Evolutionary conservation across 2,888 invertebrate species (phyloP).

Genomic region (Spicauda simplicius): DNA sequence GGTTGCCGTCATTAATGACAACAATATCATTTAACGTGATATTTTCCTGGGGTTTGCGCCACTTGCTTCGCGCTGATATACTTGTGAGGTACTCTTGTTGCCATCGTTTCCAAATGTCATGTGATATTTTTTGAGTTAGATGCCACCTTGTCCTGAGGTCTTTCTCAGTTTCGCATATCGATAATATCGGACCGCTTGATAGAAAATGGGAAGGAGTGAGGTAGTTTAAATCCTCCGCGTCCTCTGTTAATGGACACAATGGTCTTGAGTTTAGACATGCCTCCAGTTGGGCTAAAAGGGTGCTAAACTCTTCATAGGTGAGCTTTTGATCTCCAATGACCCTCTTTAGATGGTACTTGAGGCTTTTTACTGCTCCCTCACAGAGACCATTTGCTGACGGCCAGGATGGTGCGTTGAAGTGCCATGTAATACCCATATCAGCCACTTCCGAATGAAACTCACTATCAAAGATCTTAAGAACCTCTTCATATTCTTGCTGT

Average conservation of each 20-base stretch:
- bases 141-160: slow-evolving; percentile 34
- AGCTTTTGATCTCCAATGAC: neutral
- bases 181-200: slow-evolving; percentile 13
- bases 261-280: slow-evolving; percentile 11
- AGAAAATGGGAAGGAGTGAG: slow-evolving; percentile 23
- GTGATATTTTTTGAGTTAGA: slow-evolving; percentile 28
- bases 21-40: slow-evolving; percentile 30
- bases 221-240: slow-evolving; percentile 6
- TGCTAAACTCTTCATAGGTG: too few species aligned
- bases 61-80: slow-evolving; percentile 23
- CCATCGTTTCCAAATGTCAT: slow-evolving; percentile 26
- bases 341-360: neutral
- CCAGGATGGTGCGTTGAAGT: too few species aligned
- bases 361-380: too few species aligned
- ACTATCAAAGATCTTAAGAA: neutral
- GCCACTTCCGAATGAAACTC: slow-evolving; percentile 1
- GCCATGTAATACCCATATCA: neutral
- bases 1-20: slow-evolving; percentile 21
- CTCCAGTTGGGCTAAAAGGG: neutral
- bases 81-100: slow-evolving; percentile 19
- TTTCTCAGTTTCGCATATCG: slow-evolving; percentile 18
- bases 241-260: slow-evolving; percentile 7
- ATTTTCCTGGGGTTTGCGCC: slow-evolving; percentile 7
- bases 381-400: too few species aligned
- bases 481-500: slow-evolving; percentile 13